Evolutionary conservation across 2,888 invertebrate genomes (phyloP).

Genomic region (Cephonodes hylas): DNA sequence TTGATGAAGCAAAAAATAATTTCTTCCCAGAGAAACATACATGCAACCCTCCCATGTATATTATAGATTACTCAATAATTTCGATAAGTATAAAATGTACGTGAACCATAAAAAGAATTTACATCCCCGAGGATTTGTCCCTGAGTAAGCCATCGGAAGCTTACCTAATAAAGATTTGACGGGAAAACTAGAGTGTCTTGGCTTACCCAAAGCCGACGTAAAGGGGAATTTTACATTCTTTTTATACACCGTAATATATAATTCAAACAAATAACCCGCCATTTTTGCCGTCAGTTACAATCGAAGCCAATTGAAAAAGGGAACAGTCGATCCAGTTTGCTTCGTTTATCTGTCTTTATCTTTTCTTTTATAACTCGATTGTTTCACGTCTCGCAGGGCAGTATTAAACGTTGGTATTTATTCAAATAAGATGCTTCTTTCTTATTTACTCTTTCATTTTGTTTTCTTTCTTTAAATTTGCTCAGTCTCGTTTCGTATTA

Average conservation of each 20-base stretch:
- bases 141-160: not conserved
- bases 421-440: not conserved
- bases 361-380: slow-evolving; percentile 7
- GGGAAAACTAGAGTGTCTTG: not conserved
- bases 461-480: slow-evolving; percentile 1
- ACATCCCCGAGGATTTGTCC: not conserved
- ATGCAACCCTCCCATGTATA: too few relatives aligned
- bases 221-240: not conserved
- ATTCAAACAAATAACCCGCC: slow-evolving; percentile 6
- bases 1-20: too few relatives aligned
- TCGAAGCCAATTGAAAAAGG: not conserved
- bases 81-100: too few relatives aligned
- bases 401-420: slow-evolving; percentile 4
- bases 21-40: too few relatives aligned
- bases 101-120: not conserved
- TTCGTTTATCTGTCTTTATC: slow-evolving; percentile 7
- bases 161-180: not conserved
- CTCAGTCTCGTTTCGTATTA: not conserved
- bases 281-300: slow-evolving; percentile 6
- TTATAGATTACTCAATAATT: too few relatives aligned
- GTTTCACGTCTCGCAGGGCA: not conserved
- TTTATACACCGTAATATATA: not conserved
- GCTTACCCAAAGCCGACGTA: not conserved
- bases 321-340: slow-evolving; percentile 4
- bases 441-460: not conserved